A percentile compares a stretch with the other conserved stretches of the same genome.
These are phyloP conservation scores for Sceloporus undulatus DNA, from an alignment of 2,113 vertebrate species.

Conservation along the genomic window DNA sequence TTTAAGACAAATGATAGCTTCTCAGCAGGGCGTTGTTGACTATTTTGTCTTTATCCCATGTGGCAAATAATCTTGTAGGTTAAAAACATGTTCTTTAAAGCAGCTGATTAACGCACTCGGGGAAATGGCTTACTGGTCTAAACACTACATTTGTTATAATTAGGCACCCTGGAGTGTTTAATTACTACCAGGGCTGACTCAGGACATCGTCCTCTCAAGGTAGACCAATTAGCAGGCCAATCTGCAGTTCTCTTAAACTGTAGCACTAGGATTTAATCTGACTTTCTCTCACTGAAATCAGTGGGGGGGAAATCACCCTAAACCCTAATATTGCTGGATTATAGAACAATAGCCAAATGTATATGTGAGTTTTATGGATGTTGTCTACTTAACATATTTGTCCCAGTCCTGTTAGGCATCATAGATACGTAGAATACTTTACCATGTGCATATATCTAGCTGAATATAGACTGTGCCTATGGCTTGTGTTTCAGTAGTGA, in stretches of 20 bases:
- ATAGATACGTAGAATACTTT: neutral
- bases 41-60: slow-evolving; percentile 60
- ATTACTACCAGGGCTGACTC: slow-evolving; percentile 52
- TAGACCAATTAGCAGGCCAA: slow-evolving; percentile 34
- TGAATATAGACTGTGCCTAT: neutral
- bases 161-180: slow-evolving; percentile 66
- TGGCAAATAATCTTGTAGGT: slow-evolving; percentile 40
- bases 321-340: neutral
- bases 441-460: neutral
- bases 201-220: slow-evolving; percentile 49
- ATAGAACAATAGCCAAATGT: neutral
- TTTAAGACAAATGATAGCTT: slow-evolving; percentile 63
- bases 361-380: neutral
- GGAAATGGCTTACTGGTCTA: slow-evolving; percentile 46
- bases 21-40: slow-evolving; percentile 60
- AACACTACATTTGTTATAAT: slow-evolving; percentile 54
- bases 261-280: slow-evolving; percentile 16
- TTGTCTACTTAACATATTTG: too few species aligned
- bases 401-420: neutral
- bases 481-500: neutral
- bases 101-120: slow-evolving; percentile 69
- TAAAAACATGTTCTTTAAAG: slow-evolving; percentile 59
- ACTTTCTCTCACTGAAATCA: slow-evolving; percentile 20
- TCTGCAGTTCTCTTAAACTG: neutral
- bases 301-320: slow-evolving; percentile 5